Base-by-base conservation (phyloP, 2,888 invertebrate genomes). In the Melikaiella ostensackeni region DNA sequence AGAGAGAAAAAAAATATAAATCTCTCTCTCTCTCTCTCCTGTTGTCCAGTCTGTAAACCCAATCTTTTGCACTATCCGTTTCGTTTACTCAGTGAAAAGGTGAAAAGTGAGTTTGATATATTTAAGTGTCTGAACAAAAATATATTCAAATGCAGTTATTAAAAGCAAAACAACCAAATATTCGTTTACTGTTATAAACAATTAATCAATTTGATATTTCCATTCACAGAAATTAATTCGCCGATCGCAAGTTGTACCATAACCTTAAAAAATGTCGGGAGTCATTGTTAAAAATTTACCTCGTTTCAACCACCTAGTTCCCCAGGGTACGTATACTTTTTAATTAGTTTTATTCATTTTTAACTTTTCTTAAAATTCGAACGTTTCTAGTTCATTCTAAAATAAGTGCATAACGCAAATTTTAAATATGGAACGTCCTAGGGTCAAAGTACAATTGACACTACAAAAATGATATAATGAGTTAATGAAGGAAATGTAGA, bases 281-380 rank as follows among this genome's bases (percentile, higher is more conserved):
- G 82, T 88, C 66, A 78, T 87, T 38, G 82, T 82, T 9, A 86
- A 84, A 80, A 87, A 85, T 82, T 79, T 87, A 35, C 84, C 85
- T n/a, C 85, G 86, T 13, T 81, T 84, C 19, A 82, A 83, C 61
- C 81, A 84, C 27, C 78, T 84, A 63, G 75, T 78, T 8, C 83
- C 84, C 8, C 84, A 85, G 81, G 85, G 88, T 86, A 81, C 75
- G 80, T 30, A n/a, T n/a, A 63, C 64, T 79, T 74, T 50, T 9
- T 38, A 75, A 75, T 24, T 38, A 46, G n/a, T 24, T 66, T 61
- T 57, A n/a, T 42, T 46, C 46, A 61, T 76, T 33, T 57, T 27
- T 78, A 64, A 79, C 8, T 19, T 30, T 16, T 24, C 59, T 50
- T 24, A 16, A 30, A 30, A 61, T 61, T 59, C 63, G 78, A 77